phyloP scores from a whole-genome alignment of 2,888 invertebrate species.

The Lottia scabra region DNA sequence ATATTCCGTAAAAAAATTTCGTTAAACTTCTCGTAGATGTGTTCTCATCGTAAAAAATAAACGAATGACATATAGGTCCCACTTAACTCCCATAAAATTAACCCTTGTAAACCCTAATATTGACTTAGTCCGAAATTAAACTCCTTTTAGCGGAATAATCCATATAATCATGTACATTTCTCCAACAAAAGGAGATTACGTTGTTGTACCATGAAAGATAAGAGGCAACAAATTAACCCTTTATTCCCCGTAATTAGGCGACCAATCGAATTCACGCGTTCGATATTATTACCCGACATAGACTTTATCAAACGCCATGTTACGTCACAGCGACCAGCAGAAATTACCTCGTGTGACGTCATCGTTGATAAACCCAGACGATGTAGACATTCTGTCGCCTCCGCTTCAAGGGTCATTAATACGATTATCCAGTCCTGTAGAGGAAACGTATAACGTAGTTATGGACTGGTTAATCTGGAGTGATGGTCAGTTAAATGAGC shows the following conservation, averaged over 20 bases:
- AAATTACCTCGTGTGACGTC: not conserved
- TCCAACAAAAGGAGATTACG: not conserved
- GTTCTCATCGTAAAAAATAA: not conserved
- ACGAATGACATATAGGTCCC: too few relatives aligned
- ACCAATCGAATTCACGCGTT: not conserved
- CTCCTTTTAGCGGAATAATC: not conserved
- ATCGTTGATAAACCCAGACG: not conserved
- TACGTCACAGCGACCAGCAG: not conserved
- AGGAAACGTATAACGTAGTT: not conserved
- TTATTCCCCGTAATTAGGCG: not conserved
- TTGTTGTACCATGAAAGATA: not conserved
- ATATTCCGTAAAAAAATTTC: too few relatives aligned
- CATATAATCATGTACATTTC: not conserved
- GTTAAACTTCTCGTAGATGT: not conserved
- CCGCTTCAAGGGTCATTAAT: not conserved
- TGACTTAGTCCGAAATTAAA: not conserved
- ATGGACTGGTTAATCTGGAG: not conserved
- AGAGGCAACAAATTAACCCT: not conserved
- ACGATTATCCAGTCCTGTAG: not conserved
- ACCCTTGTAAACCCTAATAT: not conserved
- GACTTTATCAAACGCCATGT: not conserved
- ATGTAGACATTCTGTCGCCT: not conserved
- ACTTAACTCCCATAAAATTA: not conserved
- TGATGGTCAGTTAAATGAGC: not conserved
- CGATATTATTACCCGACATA: not conserved